Base-by-base conservation (phyloP, 2,113 vertebrate genomes). In the Calyptommatus sinebrachiatus region DNA sequence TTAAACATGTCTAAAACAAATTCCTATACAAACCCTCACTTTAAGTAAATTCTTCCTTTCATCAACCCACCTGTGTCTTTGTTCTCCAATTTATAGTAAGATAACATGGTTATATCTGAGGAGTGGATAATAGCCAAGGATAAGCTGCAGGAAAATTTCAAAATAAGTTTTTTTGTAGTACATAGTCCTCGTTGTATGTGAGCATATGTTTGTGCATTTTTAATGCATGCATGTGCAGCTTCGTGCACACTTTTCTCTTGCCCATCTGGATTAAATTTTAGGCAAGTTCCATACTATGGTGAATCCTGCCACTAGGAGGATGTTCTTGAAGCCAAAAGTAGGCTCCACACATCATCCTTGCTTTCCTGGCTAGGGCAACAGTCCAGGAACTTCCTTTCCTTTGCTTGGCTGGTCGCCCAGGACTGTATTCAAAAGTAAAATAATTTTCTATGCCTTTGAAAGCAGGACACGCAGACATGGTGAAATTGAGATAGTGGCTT, bases 31-130 rank as follows among this genome's bases (percentile, higher is more conserved):
- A 24, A 28, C 76, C 5, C 5, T 63, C 65, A 79, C 77, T 53
- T 61, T 26, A 61, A 21, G 81, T 53, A 4, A 82, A 90, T 61
- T 14, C 46, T 26, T 63, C 8, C 73, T 79, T 80, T 84, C 26
- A 85, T 7, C 26, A 81, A 22, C 22, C 65, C 78, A 61, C 11
- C 69, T 84, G 7, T 71, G 16, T 18, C 18, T 76, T 45, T 76
- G 2, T 79, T 83, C 24, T 1, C 28, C 73, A 73, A 76, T 67
- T 18, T 21, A 7, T 81, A 85, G 84, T 76, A 73, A 29, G 29
- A 18, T 5, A 77, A 76, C 0, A 1, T 3, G 61, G 80, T 5
- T 8, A 29, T 14, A 9, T 53, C 8, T 77, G 46, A 50, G 7
- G 61, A 24, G 6, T 24, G 24, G 61, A 62, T 62, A 0, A 69